Percentiles rank a stretch among this genome's conserved stretches.
Conservation (phyloP, 2,113 vertebrate species). For the Notothenia coriiceps region DNA sequence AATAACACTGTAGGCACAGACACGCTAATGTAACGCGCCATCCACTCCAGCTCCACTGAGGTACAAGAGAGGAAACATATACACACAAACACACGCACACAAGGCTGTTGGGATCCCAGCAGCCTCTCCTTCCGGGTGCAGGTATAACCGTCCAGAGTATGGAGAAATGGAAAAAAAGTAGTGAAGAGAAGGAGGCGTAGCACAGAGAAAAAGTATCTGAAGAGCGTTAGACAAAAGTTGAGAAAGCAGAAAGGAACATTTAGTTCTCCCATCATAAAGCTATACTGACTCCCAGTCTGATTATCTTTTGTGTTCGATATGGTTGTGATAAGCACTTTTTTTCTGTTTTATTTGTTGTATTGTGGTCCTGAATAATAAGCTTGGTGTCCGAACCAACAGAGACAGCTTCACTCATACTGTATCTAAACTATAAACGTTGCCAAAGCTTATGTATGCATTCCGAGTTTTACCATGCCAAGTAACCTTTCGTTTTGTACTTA, state of each 20-base stretch:
- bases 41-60: slow-evolving; percentile 19
- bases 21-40: slow-evolving; percentile 18
- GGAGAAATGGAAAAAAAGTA: not conserved
- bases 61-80: slow-evolving; percentile 5
- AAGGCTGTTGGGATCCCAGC: slow-evolving; percentile 52
- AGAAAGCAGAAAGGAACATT: slow-evolving; percentile 36
- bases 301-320: slow-evolving; percentile 17
- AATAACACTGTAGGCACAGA: slow-evolving; percentile 66
- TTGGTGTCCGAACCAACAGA: slow-evolving; percentile 70
- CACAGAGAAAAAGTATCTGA: not conserved
- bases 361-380: slow-evolving; percentile 75
- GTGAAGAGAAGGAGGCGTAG: not conserved
- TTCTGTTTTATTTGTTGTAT: slow-evolving; percentile 35
- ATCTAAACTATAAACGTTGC: slow-evolving; percentile 60
- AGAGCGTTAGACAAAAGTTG: not conserved
- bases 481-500: slow-evolving; percentile 78
- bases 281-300: slow-evolving; percentile 51
- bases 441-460: slow-evolving; percentile 78
- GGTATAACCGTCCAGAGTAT: not conserved
- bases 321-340: slow-evolving; percentile 83
- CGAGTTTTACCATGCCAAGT: slow-evolving; percentile 66
- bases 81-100: slow-evolving; percentile 3
- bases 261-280: slow-evolving; percentile 57
- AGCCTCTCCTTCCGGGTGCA: slow-evolving; percentile 56
- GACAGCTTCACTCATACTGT: slow-evolving; percentile 73